A percentile compares a stretch with the other conserved stretches of the same genome.
phyloP scores from a whole-genome alignment of 2,888 invertebrate species.

The Fabriciana adippe region DNA sequence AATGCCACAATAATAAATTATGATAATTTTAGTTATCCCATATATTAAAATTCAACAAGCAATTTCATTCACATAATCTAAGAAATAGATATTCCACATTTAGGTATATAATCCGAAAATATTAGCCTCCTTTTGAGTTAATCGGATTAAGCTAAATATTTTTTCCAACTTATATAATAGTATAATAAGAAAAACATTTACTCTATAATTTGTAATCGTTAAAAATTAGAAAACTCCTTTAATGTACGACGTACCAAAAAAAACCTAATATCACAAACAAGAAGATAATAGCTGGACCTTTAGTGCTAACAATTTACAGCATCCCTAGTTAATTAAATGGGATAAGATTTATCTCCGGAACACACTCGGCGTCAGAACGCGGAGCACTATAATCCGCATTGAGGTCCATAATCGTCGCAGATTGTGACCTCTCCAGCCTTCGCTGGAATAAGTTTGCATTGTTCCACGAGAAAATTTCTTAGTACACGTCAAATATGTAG shows the following conservation, averaged over 20 bases:
- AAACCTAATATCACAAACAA: slow-evolving; percentile 14
- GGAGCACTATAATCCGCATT: slow-evolving; percentile 37
- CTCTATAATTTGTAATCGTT: too few species aligned
- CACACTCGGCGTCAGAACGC: slow-evolving; percentile 30
- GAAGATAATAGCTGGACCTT: slow-evolving; percentile 21
- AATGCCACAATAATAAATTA: too few species aligned
- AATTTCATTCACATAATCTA: too few species aligned
- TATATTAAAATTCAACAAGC: too few species aligned
- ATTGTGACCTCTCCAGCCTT: slow-evolving; percentile 33
- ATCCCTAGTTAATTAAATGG: slow-evolving; percentile 29
- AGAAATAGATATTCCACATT: too few species aligned
- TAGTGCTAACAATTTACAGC: slow-evolving; percentile 21
- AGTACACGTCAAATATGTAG: too few species aligned
- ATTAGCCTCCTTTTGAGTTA: too few species aligned
- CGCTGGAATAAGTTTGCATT: slow-evolving; percentile 21
- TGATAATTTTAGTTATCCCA: too few species aligned
- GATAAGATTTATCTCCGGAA: slow-evolving; percentile 35
- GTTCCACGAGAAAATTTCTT: background rate
- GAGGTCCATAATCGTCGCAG: slow-evolving; percentile 36
- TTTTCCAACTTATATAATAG: too few species aligned
- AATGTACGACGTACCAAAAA: background rate
- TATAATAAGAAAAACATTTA: too few species aligned
- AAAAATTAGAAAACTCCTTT: background rate
- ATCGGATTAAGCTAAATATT: too few species aligned
- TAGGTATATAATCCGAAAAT: too few species aligned